Evolutionary conservation across 2,113 vertebrate species (phyloP).

Genomic region (Suricata suricatta): DNA sequence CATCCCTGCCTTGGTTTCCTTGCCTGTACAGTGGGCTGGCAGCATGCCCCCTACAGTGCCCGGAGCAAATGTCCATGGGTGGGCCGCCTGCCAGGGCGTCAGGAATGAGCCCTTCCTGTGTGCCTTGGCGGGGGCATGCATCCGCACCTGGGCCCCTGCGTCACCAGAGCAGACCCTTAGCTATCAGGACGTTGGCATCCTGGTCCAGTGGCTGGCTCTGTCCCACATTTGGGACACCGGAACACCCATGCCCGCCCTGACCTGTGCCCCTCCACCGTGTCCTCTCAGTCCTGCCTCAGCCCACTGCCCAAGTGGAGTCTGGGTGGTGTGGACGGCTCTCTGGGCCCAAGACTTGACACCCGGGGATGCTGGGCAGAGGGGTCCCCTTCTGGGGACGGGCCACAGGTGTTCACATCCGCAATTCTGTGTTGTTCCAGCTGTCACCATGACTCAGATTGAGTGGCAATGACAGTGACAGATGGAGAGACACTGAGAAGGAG

Average conservation of each 20-base stretch:
- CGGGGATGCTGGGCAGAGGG: not conserved
- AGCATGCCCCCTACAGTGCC: fast-evolving
- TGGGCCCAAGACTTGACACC: not conserved
- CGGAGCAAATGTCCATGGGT: too few species aligned
- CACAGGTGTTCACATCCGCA: fast-evolving
- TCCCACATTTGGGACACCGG: not conserved
- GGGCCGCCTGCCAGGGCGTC: fast-evolving
- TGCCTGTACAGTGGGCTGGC: not conserved
- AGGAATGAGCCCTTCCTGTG: fast-evolving
- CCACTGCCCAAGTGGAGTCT: fast-evolving
- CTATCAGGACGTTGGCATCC: not conserved
- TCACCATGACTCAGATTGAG: not conserved
- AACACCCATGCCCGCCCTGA: not conserved
- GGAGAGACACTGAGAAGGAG: too few species aligned
- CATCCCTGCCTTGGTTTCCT: not conserved
- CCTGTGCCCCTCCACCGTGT: fast-evolving
- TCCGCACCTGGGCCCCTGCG: not conserved
- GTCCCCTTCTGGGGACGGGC: not conserved
- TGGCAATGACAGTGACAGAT: too few species aligned
- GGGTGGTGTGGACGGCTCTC: fast-evolving
- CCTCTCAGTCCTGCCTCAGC: not conserved
- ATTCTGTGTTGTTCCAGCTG: fast-evolving
- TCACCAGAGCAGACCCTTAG: not conserved
- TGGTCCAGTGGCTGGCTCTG: not conserved
- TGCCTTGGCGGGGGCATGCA: fast-evolving